phyloP scores from a whole-genome alignment of 2,888 invertebrate species.

The Amiota communis region DNA sequence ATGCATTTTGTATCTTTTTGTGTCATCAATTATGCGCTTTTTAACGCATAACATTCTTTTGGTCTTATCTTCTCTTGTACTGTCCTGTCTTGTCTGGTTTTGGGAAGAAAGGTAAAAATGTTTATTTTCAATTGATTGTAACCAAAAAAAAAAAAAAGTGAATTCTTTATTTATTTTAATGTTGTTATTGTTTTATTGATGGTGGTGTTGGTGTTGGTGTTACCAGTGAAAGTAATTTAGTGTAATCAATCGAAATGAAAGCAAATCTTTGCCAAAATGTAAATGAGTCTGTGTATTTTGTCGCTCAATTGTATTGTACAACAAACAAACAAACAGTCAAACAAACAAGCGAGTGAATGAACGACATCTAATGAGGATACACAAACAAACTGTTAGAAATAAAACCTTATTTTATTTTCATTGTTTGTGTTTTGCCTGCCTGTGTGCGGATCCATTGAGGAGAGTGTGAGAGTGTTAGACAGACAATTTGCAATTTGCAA shows the following conservation, averaged over 20 bases:
- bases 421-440: too few relatives aligned
- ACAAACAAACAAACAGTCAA: too few relatives aligned
- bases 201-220: too few relatives aligned
- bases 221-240: conserved; percentile 22
- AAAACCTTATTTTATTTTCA: too few relatives aligned
- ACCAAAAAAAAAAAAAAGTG: not conserved
- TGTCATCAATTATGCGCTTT: conserved; percentile 15
- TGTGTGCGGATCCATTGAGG: too few relatives aligned
- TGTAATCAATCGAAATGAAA: conserved; percentile 11
- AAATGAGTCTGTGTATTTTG: not conserved
- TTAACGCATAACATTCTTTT: not conserved
- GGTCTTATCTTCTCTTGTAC: not conserved
- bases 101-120: not conserved
- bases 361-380: conserved; percentile 11
- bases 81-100: not conserved
- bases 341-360: not conserved
- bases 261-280: not conserved
- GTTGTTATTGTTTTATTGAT: not conserved
- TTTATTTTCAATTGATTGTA: not conserved
- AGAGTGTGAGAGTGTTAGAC: not conserved
- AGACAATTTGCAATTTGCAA: conserved; percentile 51
- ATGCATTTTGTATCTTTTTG: conserved; percentile 17
- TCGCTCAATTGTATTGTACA: not conserved
- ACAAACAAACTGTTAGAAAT: not conserved
- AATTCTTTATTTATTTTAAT: not conserved